Percentiles rank a stretch among this genome's conserved stretches.
phyloP scores from a whole-genome alignment of 1,140 invertebrate genomes.

The Coptotermes formosanus region DNA sequence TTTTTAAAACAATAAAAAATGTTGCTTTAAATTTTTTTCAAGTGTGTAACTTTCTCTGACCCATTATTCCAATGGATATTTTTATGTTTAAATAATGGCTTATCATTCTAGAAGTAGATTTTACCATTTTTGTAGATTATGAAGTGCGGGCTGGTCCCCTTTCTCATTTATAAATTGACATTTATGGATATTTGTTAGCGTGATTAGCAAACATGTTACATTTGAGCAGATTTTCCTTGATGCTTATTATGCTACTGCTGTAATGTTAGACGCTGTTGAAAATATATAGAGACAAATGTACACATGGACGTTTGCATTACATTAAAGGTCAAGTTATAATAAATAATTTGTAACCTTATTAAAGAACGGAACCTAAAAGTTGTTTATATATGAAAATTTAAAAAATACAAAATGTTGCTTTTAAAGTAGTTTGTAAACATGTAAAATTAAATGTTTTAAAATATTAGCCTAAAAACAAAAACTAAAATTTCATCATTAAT shows the following conservation, averaged over 20 bases:
- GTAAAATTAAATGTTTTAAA: constrained; percentile 16
- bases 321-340: background rate
- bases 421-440: background rate
- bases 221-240: background rate
- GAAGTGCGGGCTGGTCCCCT: background rate
- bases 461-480: background rate
- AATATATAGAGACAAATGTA: background rate
- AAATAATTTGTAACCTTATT: background rate
- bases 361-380: background rate
- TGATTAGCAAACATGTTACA: background rate
- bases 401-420: background rate
- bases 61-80: background rate
- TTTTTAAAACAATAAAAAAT: background rate
- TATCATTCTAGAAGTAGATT: background rate
- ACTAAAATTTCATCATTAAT: background rate
- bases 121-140: background rate
- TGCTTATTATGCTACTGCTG: constrained; percentile 15
- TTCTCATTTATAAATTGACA: background rate
- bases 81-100: background rate
- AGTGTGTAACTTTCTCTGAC: background rate
- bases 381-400: background rate
- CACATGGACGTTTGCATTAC: background rate
- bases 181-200: background rate
- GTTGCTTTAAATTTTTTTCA: background rate
- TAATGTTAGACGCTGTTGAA: background rate